phyloP scores from a whole-genome alignment of 23 tunicate species.

The Diplosoma virens region DNA sequence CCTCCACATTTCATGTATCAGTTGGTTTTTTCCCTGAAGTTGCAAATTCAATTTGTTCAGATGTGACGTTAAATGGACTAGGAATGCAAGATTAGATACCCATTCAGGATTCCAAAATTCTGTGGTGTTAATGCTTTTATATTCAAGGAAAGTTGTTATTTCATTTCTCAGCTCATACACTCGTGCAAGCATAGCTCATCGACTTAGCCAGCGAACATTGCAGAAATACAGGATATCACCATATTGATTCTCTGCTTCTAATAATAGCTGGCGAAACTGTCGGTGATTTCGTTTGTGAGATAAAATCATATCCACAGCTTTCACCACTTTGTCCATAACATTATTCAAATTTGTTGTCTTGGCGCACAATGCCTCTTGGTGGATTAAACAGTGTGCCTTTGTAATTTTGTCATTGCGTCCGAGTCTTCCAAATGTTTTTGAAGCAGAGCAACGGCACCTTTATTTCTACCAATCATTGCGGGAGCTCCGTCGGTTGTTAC shows the following conservation, averaged over 20 bases:
- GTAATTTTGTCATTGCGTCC: conserved; percentile 35
- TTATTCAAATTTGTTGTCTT: conserved; percentile 37
- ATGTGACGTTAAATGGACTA: conserved; percentile 66
- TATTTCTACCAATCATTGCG: conserved; percentile 47
- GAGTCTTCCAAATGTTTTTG: conserved; percentile 64
- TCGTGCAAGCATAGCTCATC: conserved; percentile 56
- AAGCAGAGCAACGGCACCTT: conserved; percentile 60
- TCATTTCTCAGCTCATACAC: conserved; percentile 44
- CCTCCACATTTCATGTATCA: conserved; percentile 80
- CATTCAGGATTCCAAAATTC: conserved; percentile 63
- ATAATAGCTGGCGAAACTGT: conserved; percentile 61
- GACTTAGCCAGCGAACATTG: conserved; percentile 74
- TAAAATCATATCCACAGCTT: conserved; percentile 58
- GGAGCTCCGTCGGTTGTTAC: conserved; percentile 69
- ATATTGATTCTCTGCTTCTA: conserved; percentile 77
- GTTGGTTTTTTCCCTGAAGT: conserved; percentile 61
- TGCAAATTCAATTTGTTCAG: conserved; percentile 70
- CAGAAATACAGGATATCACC: conserved; percentile 69
- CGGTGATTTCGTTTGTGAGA: conserved; percentile 50
- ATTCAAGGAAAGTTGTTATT: conserved; percentile 46
- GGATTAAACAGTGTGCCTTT: conserved; percentile 57
- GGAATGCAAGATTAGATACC: conserved; percentile 57
- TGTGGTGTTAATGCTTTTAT: conserved; percentile 27
- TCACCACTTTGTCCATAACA: conserved; percentile 67
- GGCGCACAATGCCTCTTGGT: conserved; percentile 83